A percentile compares a stretch with the other conserved stretches of the same genome.
phyloP scores from a whole-genome alignment of 2,888 invertebrate genomes.

The Odontocerum albicorne region DNA sequence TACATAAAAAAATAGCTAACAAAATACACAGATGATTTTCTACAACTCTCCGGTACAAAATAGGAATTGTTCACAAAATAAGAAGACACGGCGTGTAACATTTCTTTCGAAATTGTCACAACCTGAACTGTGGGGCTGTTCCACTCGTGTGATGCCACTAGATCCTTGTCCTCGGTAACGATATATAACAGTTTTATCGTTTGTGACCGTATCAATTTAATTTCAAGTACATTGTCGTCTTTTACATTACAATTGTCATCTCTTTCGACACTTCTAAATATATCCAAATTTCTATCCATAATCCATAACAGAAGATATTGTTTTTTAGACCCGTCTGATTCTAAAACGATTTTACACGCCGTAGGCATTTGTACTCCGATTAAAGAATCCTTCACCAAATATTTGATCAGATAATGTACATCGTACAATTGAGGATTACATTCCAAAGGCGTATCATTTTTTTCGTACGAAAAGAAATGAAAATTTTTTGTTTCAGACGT shows the following conservation, averaged over 20 bases:
- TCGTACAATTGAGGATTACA: conserved; percentile 46
- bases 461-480: conserved; percentile 29
- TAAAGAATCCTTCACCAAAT: conserved; percentile 53
- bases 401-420: conserved; percentile 57
- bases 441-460: neutral
- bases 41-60: conserved; percentile 58
- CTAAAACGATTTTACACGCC: conserved; percentile 59
- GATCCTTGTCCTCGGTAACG: conserved; percentile 3
- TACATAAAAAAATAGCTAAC: conserved; percentile 55
- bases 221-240: conserved; percentile 1
- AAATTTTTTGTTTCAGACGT: neutral
- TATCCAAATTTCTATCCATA: conserved; percentile 61
- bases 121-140: conserved; percentile 9
- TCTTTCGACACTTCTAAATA: conserved; percentile 41
- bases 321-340: conserved; percentile 49
- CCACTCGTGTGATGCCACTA: conserved; percentile 6
- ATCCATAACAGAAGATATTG: conserved; percentile 63
- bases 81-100: conserved; percentile 1
- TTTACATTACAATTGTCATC: conserved; percentile 3
- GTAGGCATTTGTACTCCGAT: conserved; percentile 54
- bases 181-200: conserved; percentile 16
- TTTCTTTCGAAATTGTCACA: conserved; percentile 15
- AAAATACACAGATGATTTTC: conserved; percentile 58
- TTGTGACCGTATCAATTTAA: conserved; percentile 3
- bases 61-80: conserved; percentile 59